Base-by-base conservation (phyloP, 2,113 vertebrate species). In the Leptobrachium leishanense region DNA sequence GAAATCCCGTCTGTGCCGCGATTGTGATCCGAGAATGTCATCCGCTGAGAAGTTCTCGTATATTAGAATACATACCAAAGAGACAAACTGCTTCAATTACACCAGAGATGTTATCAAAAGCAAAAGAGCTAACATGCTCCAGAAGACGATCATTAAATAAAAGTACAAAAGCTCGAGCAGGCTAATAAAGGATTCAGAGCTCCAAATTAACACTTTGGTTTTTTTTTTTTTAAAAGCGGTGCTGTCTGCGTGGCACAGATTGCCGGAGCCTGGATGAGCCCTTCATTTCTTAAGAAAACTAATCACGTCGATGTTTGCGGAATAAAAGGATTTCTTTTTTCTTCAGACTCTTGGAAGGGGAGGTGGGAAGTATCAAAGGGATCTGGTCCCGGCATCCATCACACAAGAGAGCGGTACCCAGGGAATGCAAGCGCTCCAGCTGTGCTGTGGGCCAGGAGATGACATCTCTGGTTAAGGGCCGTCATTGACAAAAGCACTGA, bases 31-130 rank as follows among this genome's bases (percentile, higher is more conserved):
- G 15, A 72, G 62, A 20, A 80, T 68, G 64, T 55, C 72, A 81
- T 68, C 71, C 46, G 54, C 65, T 2, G 42, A 68, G 78, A 41
- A 53, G 50, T 20, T 40, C 72, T 74, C 78, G 20, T 62, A 62
- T 43, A 81, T 74, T 74, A 59, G 40, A 74, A 74, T 80, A 74
- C 70, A 80, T 68, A 80, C 63, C 63, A 80, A 80, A 81, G 78
- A 81, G 71, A 74, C 78, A 74, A 79, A 73, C 77, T 39, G 77
- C 70, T 79, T 79, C 70, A 79, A 80, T 80, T 80, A 81, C 71
- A 74, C 55, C 42, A 81, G 71, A 74, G 78, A 81, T 81, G 12
- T 81, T 81, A 81, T 81, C 78, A 81, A 81, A 81, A 74, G 72
- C 78, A 81, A 74, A 81, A 43, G 78, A 74, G 78, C 73, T 62